A percentile compares a stretch with the other conserved stretches of the same genome.
Conservation (phyloP, 1,140 invertebrate genomes). For the Heliconius melpomene region DNA sequence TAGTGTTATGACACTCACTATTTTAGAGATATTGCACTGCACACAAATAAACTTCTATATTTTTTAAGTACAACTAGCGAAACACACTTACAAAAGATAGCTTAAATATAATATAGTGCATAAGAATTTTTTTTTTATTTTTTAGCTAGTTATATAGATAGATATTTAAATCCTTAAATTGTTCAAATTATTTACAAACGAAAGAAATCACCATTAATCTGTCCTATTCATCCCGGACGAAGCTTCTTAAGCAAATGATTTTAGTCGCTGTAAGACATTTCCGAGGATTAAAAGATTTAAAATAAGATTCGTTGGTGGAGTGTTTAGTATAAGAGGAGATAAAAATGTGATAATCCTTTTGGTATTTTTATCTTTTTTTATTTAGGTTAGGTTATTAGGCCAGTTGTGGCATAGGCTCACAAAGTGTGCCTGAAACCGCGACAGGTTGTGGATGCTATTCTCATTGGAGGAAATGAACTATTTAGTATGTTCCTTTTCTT, state of each 20-base stretch:
- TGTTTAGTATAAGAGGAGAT: not conserved
- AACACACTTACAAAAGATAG: too few relatives aligned
- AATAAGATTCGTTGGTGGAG: not conserved
- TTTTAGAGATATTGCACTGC: too few relatives aligned
- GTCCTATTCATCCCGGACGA: not conserved
- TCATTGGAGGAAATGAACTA: too few relatives aligned
- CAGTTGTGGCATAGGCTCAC: too few relatives aligned
- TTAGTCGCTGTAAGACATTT: not conserved
- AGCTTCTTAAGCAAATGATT: slow-evolving; percentile 4
- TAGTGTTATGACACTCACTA: too few relatives aligned
- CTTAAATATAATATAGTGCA: not conserved
- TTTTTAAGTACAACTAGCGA: too few relatives aligned
- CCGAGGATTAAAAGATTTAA: not conserved
- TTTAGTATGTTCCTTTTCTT: too few relatives aligned
- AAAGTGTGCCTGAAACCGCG: too few relatives aligned
- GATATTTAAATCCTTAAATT: not conserved
- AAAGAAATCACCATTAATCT: slow-evolving; percentile 4
- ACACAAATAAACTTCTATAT: too few relatives aligned
- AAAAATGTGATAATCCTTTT: slow-evolving; percentile 3
- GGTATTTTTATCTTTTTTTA: not conserved
- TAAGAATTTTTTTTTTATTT: not conserved
- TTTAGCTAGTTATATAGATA: not conserved
- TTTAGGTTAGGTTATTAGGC: too few relatives aligned
- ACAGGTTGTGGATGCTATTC: too few relatives aligned
- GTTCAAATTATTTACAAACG: not conserved